phyloP scores from a whole-genome alignment of 2,797 vertebrate genomes.

The Anguilla obscura region DNA sequence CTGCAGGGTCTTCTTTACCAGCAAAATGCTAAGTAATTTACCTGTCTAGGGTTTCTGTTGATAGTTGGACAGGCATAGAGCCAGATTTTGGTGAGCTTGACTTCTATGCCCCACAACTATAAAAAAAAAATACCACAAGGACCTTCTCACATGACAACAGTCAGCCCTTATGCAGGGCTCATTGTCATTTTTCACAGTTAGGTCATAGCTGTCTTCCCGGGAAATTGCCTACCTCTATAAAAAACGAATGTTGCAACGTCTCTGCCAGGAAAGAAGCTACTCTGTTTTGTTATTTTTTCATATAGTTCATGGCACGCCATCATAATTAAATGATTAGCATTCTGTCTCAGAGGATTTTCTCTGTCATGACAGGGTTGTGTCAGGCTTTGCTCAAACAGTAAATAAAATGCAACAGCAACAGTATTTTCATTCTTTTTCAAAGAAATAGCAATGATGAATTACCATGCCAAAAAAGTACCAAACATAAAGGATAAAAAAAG shows the following conservation, averaged over 20 bases:
- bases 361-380: conserved; percentile 54
- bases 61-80: neutral
- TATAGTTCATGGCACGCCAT: conserved; percentile 51
- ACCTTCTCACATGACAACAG: neutral
- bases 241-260: conserved; percentile 46
- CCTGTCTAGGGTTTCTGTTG: neutral
- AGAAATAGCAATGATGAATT: neutral
- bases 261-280: conserved; percentile 60
- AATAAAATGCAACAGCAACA: neutral
- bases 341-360: conserved; percentile 61
- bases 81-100: neutral
- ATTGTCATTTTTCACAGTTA: neutral
- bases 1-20: no score
- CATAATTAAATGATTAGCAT: conserved; percentile 70
- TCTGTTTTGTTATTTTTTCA: conserved; percentile 48
- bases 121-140: neutral
- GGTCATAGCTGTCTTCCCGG: neutral
- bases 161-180: neutral
- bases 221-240: conserved; percentile 50
- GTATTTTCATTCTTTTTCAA: neutral
- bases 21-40: neutral
- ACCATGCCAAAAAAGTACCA: neutral
- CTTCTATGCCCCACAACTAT: neutral
- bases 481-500: conserved; percentile 7
- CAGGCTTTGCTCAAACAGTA: conserved; percentile 50